A percentile compares a stretch with the other conserved stretches of the same genome.
Conservation (phyloP, 2,888 invertebrate species). For the Archaeoteleia sp. region DNA sequence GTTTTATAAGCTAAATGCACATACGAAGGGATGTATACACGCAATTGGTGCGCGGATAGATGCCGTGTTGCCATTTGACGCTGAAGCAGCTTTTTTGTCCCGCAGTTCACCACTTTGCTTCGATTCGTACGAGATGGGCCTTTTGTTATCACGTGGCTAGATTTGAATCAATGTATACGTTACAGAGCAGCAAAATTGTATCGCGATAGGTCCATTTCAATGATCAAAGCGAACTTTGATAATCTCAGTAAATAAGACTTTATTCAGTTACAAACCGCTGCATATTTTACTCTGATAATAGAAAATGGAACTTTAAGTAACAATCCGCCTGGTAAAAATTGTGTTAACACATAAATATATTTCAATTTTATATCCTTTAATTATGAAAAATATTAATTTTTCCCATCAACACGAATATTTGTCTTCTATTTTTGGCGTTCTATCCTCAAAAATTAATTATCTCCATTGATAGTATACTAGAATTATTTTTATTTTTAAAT, state of each 20-base stretch:
- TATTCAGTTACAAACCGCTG: too few species aligned
- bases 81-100: slow-evolving; percentile 52
- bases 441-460: too few species aligned
- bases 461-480: too few species aligned
- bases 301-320: neutral
- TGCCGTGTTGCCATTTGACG: slow-evolving; percentile 51
- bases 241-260: neutral
- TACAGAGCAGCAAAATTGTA: slow-evolving; percentile 14
- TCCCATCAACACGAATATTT: neutral
- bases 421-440: too few species aligned
- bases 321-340: too few species aligned
- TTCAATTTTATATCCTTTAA: neutral
- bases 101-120: slow-evolving; percentile 54
- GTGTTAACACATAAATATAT: too few species aligned
- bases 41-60: slow-evolving; percentile 52
- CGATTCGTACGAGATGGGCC: slow-evolving; percentile 46
- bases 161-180: slow-evolving; percentile 37
- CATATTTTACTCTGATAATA: too few species aligned
- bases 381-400: neutral
- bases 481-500: too few species aligned
- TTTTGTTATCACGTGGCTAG: slow-evolving; percentile 49
- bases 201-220: slow-evolving; percentile 1
- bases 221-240: slow-evolving; percentile 3
- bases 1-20: slow-evolving; percentile 64
- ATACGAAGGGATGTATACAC: slow-evolving; percentile 55